Base-by-base conservation (phyloP, 2,888 invertebrate species). In the Emmelina monodactyla region DNA sequence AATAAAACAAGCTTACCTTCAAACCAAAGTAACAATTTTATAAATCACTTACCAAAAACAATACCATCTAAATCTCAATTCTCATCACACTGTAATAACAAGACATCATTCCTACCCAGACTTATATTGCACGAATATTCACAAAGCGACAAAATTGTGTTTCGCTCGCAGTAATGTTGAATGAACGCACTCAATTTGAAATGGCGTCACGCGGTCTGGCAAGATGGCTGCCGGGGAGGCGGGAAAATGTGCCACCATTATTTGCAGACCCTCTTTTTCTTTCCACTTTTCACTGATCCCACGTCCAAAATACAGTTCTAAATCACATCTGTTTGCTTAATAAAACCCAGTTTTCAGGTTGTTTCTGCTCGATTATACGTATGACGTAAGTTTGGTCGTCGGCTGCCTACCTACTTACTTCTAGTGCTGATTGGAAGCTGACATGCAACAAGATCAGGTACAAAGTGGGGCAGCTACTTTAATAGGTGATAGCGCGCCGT, bases 201-300 rank as follows among this genome's bases (percentile, higher is more conserved):
- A 71, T 71, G 76, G 79, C 79, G 79, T 71, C 79, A 78, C 66
- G 78, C 79, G 63, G 79, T 79, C 79, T 79, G 58, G 60, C 62
- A 72, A 73, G 63, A 73, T 73, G 72, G 76, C 71, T 63, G 56
- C 47, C 42, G 37, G 43, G 48, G 45, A 55, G 46, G 42, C 49
- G 54, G 51, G 51, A 55, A 62, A 60, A 62, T 54, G 54, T 53
- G 55, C 61, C 52, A 54, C 56, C 49, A 58, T 63, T 62, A 63
- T 62, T 58, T 58, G 50, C 55, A 62, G 53, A 49, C 25, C 9
- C 4, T 7, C 25, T 10, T 19, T 54, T 58, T 44, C 51, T 55
- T 59, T 51, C 52, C 49, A 57, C 51, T 57, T 53, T 55, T 45
- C 48, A 46, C 46, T 45, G 47, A 51, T 46, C 45, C 40, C 47